Evolutionary conservation across 2,113 vertebrate species (phyloP).

Genomic region (Etia nguti): DNA sequence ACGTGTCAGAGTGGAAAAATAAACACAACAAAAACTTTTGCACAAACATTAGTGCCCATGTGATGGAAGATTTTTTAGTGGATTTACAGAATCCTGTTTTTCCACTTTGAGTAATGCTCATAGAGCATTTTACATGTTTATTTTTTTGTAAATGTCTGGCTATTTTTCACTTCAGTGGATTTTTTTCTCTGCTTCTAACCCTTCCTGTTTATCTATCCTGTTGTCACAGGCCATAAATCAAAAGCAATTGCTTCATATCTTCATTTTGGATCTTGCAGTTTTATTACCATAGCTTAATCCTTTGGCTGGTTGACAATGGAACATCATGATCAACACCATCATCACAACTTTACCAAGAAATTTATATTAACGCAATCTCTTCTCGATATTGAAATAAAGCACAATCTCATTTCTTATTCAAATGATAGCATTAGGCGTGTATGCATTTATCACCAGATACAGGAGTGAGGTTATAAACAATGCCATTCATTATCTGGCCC

Average conservation of each 20-base stretch:
- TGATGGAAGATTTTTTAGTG: neutral
- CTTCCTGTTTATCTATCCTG: constrained; percentile 5
- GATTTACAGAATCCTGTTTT: neutral
- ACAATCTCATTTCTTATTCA: constrained; percentile 87
- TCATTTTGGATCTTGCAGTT: constrained; percentile 20
- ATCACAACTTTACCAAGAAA: constrained; percentile 41
- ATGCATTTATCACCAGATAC: constrained; percentile 91
- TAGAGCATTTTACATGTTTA: neutral
- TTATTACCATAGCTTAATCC: constrained; percentile 34
- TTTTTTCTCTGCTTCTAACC: neutral
- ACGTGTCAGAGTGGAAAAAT: constrained; percentile 17
- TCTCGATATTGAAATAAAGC: constrained; percentile 71
- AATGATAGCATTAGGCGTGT: constrained; percentile 86
- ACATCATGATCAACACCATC: constrained; percentile 23
- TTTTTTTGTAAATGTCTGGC: neutral
- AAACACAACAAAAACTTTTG: constrained; percentile 2
- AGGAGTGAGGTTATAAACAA: constrained; percentile 93
- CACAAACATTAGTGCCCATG: neutral
- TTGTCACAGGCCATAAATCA: constrained; percentile 35
- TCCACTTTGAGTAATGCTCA: neutral
- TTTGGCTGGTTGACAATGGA: constrained; percentile 33
- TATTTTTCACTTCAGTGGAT: neutral
- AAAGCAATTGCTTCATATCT: constrained; percentile 36
- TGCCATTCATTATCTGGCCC: constrained; percentile 95
- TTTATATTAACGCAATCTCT: constrained; percentile 64